phyloP scores from a whole-genome alignment of 2,888 invertebrate genomes.

The Cantharis flavilabris region DNA sequence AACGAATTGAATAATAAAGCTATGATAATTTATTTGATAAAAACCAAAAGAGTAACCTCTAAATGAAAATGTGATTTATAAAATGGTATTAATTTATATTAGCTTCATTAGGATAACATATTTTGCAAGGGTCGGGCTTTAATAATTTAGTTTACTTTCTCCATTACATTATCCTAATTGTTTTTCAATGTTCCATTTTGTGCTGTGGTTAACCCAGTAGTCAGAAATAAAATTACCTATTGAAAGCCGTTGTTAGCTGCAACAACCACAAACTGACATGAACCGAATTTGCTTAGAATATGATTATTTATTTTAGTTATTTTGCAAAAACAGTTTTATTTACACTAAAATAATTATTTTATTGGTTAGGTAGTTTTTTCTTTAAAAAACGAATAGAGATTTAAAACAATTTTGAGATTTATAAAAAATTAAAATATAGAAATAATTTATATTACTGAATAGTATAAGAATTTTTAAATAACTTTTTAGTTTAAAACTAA shows the following conservation, averaged over 20 bases:
- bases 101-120: not conserved
- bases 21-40: not conserved
- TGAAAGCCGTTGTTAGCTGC: constrained; percentile 7
- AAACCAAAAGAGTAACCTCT: not conserved
- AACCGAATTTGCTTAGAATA: constrained; percentile 9
- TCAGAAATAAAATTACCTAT: constrained; percentile 14
- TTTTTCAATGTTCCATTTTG: constrained; percentile 18
- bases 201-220: constrained; percentile 10
- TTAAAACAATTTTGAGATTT: too few relatives aligned
- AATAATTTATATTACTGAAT: too few relatives aligned
- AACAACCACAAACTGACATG: constrained; percentile 8
- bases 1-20: not conserved
- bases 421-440: too few relatives aligned
- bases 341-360: too few relatives aligned
- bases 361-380: too few relatives aligned
- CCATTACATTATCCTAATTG: constrained; percentile 16
- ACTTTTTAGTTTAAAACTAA: too few relatives aligned
- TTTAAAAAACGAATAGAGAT: too few relatives aligned
- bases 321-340: not conserved
- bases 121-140: not conserved
- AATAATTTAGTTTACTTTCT: constrained; percentile 9
- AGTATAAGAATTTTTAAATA: too few relatives aligned
- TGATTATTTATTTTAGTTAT: not conserved
- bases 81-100: not conserved
- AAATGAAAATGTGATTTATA: not conserved